phyloP scores from a whole-genome alignment of 2,888 invertebrate species.

The Hyles lineata region DNA sequence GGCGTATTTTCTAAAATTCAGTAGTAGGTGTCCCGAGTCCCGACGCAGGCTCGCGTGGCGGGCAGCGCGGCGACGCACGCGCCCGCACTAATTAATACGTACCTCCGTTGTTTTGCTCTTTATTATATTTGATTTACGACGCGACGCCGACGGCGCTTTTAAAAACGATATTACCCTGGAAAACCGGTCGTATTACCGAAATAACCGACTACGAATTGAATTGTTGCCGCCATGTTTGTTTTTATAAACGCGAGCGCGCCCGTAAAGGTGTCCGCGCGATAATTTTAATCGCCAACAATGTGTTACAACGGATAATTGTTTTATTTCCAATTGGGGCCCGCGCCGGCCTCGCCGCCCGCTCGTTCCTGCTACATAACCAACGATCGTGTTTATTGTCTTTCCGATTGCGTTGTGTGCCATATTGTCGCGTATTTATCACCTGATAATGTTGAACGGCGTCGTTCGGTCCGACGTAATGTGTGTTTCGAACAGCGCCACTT shows the following conservation, averaged over 20 bases:
- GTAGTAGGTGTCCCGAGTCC: neutral
- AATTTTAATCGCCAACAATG: conserved; percentile 59
- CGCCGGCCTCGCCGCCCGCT: conserved; percentile 32
- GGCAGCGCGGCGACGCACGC: conserved; percentile 22
- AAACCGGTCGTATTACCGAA: conserved; percentile 58
- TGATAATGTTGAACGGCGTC: conserved; percentile 26
- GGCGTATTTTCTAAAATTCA: conserved; percentile 51
- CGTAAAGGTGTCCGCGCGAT: conserved; percentile 62
- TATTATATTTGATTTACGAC: conserved; percentile 76
- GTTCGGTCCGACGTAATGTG: conserved; percentile 1
- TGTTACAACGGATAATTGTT: conserved; percentile 52
- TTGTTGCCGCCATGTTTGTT: conserved; percentile 69
- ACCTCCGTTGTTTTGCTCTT: conserved; percentile 69
- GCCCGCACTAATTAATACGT: conserved; percentile 66
- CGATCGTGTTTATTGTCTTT: conserved; percentile 37
- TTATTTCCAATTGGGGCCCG: conserved; percentile 52
- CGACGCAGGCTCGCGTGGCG: neutral
- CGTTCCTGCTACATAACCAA: conserved; percentile 31
- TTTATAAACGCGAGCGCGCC: conserved; percentile 57
- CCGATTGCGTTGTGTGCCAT: conserved; percentile 33
- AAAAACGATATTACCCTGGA: conserved; percentile 70
- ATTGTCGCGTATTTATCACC: conserved; percentile 37
- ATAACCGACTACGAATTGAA: conserved; percentile 70
- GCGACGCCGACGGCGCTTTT: conserved; percentile 47
- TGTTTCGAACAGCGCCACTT: conserved; percentile 23